Evolutionary conservation across 2,113 vertebrate species (phyloP).

Genomic region (Toxotes chatareus): DNA sequence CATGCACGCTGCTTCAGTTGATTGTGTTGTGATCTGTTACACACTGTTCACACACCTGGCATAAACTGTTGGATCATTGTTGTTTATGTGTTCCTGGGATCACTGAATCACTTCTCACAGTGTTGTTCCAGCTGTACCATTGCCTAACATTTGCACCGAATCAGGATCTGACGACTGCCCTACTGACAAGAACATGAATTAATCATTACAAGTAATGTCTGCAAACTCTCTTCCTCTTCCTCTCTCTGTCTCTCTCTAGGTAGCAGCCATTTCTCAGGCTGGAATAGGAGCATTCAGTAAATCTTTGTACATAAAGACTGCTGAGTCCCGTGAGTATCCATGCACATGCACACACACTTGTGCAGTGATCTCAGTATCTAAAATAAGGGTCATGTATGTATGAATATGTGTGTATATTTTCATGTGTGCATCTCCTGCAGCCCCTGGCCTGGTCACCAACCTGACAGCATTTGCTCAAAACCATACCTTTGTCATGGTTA

Average conservation of each 20-base stretch:
- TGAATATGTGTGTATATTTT: conserved; percentile 31
- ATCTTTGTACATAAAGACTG: conserved; percentile 93
- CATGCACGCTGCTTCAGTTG: neutral
- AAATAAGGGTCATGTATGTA: conserved; percentile 7
- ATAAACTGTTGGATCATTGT: neutral
- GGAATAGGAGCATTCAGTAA: conserved; percentile 91
- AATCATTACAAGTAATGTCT: conserved; percentile 25
- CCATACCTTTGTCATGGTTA: conserved; percentile 91
- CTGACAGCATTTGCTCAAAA: conserved; percentile 92
- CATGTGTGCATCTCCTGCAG: conserved; percentile 81
- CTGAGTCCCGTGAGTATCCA: conserved; percentile 91
- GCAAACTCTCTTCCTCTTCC: conserved; percentile 3
- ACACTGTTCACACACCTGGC: neutral
- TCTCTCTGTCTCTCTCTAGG: conserved; percentile 78
- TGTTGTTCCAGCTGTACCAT: conserved; percentile 1
- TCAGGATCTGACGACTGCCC: conserved; percentile 36
- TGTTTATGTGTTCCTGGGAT: conserved; percentile 4
- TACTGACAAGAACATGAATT: conserved; percentile 43
- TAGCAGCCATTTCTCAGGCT: conserved; percentile 91
- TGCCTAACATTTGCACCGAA: conserved; percentile 31
- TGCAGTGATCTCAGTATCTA: neutral
- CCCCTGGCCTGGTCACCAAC: conserved; percentile 95
- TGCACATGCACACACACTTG: neutral
- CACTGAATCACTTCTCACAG: conserved; percentile 20
- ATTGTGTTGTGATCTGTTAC: neutral